phyloP scores from a whole-genome alignment of 2,888 invertebrate genomes.

The Drosophila infuscata region DNA sequence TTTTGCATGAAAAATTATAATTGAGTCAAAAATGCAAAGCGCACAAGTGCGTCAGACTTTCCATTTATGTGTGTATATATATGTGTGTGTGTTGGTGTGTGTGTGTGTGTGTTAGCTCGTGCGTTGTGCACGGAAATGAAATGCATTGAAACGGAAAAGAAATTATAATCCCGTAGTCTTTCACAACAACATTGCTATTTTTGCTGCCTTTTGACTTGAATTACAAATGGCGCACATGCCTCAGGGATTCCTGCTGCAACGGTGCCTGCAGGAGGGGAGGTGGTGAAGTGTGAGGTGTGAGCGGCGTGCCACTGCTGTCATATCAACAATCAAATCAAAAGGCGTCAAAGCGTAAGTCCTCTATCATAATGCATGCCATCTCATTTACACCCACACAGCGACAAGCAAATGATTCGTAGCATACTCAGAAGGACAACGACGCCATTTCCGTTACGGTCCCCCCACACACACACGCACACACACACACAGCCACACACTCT shows the following conservation, averaged over 20 bases:
- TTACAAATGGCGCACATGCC: constrained; percentile 71
- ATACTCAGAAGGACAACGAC: constrained; percentile 9
- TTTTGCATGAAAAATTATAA: constrained; percentile 73
- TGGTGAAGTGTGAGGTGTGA: background rate
- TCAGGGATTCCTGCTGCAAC: constrained; percentile 15
- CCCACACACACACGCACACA: background rate
- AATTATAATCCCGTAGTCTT: constrained; percentile 74
- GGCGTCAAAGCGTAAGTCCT: constrained; percentile 75
- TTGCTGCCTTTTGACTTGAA: constrained; percentile 70
- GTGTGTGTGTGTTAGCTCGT: constrained; percentile 40
- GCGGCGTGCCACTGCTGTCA: constrained; percentile 59
- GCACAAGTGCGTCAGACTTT: constrained; percentile 23
- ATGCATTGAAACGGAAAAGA: constrained; percentile 80
- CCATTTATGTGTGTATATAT: background rate
- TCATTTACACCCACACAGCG: constrained; percentile 38
- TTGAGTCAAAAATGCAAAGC: constrained; percentile 73
- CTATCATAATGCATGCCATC: constrained; percentile 58
- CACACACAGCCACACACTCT: background rate
- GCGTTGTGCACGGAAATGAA: constrained; percentile 70
- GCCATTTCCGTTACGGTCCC: constrained; percentile 38
- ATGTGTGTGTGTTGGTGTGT: constrained; percentile 15
- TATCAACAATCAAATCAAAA: constrained; percentile 77
- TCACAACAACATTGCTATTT: constrained; percentile 21
- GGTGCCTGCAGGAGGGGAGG: too few species aligned
- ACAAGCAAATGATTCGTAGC: constrained; percentile 1